Base-by-base conservation (phyloP, 2,113 vertebrate genomes). In the Balaenoptera acutorostrata region DNA sequence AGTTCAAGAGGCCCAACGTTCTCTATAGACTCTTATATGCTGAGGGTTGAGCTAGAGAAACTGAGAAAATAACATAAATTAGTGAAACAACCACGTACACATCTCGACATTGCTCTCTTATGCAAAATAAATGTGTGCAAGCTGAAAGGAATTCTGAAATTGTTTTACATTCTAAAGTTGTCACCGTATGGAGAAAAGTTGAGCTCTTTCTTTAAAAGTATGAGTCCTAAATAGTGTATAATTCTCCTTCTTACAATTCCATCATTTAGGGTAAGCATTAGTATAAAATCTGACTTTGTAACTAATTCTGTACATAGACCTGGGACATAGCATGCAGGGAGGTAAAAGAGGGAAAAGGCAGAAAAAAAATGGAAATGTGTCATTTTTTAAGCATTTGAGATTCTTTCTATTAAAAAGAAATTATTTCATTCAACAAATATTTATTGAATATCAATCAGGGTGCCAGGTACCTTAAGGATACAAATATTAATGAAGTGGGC, bases 241-340 rank as follows among this genome's bases (percentile, higher is more conserved):
- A 39, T 71, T 64, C 9, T 85, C 11, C 61, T 59, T 27, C 29
- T 93, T 75, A 41, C 52, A 89, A 78, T 86, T 52, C 4, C 36
- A 82, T 87, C 61, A 78, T 63, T 96, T 90, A 85, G 7, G 12
- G 15, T 75, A 46, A 80, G 33, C 49, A 5, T 86, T 82, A 8
- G 68, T 96, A 36, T 94, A 80, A 97, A 94, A 57, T 77, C 83
- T 68, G 25, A 55, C 8, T 89, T 93, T n/a, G 21, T 84, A 84
- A 64, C 59, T 49, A 81, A 41, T 89, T 90, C 8, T 36, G 41
- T 57, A 46, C 13, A 15, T 23, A 87, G n/a, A 87, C 7, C 33
- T 63, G 29, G 29, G 39, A 87, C 8, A 90, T 71, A 94, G 82
- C 82, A 49, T 82, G 31, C 27, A 84, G 11, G 20, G 10, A 71